Evolutionary conservation across 2,888 invertebrate genomes (phyloP), one percentile per base, ranked within the genome.

Genomic region (Caenorhabditis doughertyi): DNA sequence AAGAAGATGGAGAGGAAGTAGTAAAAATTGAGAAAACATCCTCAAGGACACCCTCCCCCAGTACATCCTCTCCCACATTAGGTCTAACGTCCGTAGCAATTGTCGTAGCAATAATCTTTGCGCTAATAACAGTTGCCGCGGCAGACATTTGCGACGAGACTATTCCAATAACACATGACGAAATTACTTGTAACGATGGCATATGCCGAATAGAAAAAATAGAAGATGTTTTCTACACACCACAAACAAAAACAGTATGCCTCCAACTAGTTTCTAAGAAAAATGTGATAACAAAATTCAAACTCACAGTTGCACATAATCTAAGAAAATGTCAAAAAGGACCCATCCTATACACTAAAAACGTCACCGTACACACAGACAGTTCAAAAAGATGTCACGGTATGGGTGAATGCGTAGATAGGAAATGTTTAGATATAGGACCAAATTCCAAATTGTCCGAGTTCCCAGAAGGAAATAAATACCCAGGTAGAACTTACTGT

Each of bases 381-480:
- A 44, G 44, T n/a, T 44, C 44, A 1, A 44, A 44, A 44, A 11
- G 44, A 11, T 44, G 44, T n/a, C 44, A 44, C 44, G 44, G 44
- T n/a, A 44, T 44, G 44, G 44, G 44, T 16, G 44, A 44, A 44
- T 44, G 44, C n/a, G 44, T n/a, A n/a, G n/a, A n/a, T n/a, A n/a
- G n/a, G n/a, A n/a, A n/a, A n/a, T n/a, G n/a, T n/a, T n/a, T n/a
- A n/a, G n/a, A n/a, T n/a, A n/a, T n/a, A n/a, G n/a, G n/a, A n/a
- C n/a, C n/a, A n/a, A n/a, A n/a, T n/a, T n/a, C n/a, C n/a, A n/a
- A n/a, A n/a, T n/a, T n/a, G n/a, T n/a, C n/a, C n/a, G n/a, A n/a
- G n/a, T n/a, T n/a, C n/a, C n/a, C n/a, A n/a, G n/a, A n/a, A n/a
- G n/a, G n/a, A n/a, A n/a, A n/a, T n/a, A n/a, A n/a, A n/a, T n/a